Evolutionary conservation across 2,888 invertebrate genomes (phyloP), one percentile per base, ranked within the genome.

Genomic region (Stramonita haemastoma): DNA sequence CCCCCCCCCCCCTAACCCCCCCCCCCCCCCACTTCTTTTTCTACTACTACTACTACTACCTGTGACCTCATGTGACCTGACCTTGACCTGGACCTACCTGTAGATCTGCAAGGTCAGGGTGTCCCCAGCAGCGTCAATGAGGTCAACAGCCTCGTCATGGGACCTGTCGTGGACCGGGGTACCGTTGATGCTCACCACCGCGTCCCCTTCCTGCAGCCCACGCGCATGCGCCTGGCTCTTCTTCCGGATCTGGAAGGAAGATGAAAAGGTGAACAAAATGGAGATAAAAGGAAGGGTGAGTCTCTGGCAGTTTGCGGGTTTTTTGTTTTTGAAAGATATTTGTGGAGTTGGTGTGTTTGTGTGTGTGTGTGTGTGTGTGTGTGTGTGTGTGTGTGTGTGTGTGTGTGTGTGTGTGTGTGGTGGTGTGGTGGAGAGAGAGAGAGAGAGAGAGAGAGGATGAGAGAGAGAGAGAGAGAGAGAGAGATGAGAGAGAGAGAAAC

Each of bases 161-260:
- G 93, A 93, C 90, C 94, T 94, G 88, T 95, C 94, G 60, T 92
- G 91, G 89, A 95, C 93, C 57, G 92, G 92, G 46, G 93, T 88
- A 57, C 95, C 95, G 92, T 96, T 96, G 90, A 96, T 95, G 90
- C 93, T 93, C 19, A 95, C 91, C n/a, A 96, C 92, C 6, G 94
- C 91, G 91, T 96, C 96, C 26, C 95, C 95, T 91, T 96, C 96
- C 87, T 92, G 92, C 32, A 96, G 92, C 22, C 95, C 96, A 8
- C 94, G 93, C 34, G 92, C 92, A 90, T 93, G 91, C 56, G 96
- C 95, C 87, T 94, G 94, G 90, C 95, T 95, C 90, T 94, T 94
- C 92, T 94, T 95, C 36, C 96, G 94, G 81, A 96, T 93, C 96
- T 96, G 91, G 19, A 46, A 0, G 46, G 46, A 6, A n/a, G 15